Evolutionary conservation across 2,797 vertebrate genomes (phyloP).

Genomic region (Acanthopagrus latus): DNA sequence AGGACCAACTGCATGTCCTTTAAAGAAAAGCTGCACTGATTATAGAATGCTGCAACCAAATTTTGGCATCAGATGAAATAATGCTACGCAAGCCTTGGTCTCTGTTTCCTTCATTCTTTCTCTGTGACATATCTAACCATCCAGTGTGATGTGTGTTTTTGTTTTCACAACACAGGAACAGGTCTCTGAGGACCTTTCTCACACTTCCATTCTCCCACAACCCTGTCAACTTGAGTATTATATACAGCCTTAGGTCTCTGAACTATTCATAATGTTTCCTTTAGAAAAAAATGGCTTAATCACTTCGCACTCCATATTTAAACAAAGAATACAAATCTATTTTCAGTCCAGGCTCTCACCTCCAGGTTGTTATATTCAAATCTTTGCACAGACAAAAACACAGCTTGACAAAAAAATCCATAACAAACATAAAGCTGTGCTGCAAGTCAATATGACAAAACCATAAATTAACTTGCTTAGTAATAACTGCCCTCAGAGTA

Average conservation of each 20-base stretch:
- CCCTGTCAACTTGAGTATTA: constrained; percentile 19
- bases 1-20: background rate
- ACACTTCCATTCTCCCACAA: constrained; percentile 51
- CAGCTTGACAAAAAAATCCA: background rate
- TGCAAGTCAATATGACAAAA: constrained; percentile 10
- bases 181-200: constrained; percentile 46
- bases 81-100: background rate
- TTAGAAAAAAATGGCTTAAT: constrained; percentile 46
- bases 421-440: background rate
- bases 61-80: constrained; percentile 18
- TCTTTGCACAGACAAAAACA: background rate
- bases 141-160: constrained; percentile 40
- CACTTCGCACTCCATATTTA: constrained; percentile 34
- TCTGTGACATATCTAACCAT: constrained; percentile 33
- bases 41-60: constrained; percentile 3
- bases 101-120: constrained; percentile 14
- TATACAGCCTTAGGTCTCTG: constrained; percentile 41
- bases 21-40: constrained; percentile 1
- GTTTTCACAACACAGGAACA: constrained; percentile 62
- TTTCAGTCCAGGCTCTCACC: constrained; percentile 13
- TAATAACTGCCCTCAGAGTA: background rate
- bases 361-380: background rate
- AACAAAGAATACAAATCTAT: constrained; percentile 26
- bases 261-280: constrained; percentile 59
- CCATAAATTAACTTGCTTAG: constrained; percentile 8